phyloP scores from a whole-genome alignment of 92 coral and sea anemone species.

The Bergia puertoricense region DNA sequence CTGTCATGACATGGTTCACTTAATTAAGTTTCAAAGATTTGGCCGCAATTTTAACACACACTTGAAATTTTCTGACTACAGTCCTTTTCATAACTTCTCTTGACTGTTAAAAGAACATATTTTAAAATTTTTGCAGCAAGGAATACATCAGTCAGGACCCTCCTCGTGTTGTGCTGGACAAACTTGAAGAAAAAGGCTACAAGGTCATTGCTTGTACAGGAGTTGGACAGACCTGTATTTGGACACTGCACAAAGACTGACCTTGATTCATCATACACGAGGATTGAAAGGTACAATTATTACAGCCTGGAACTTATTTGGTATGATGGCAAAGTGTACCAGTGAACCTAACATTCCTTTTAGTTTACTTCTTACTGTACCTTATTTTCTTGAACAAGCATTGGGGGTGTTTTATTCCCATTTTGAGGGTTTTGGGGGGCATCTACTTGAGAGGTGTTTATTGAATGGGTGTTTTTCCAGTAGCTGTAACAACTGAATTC shows the following conservation, averaged over 20 bases:
- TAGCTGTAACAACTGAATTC: too few species aligned
- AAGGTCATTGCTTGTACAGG: slow-evolving; percentile 83
- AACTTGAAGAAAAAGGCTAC: slow-evolving; percentile 71
- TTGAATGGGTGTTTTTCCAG: too few species aligned
- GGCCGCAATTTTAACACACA: background rate
- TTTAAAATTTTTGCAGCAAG: slow-evolving; percentile 56
- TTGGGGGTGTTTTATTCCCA: too few species aligned
- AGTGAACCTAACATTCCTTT: too few species aligned
- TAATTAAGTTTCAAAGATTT: too few species aligned
- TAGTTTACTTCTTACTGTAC: too few species aligned
- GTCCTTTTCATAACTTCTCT: background rate
- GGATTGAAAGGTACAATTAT: background rate
- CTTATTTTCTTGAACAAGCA: too few species aligned
- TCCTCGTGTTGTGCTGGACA: slow-evolving; percentile 79
- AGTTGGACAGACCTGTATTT: slow-evolving; percentile 90
- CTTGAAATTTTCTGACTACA: background rate
- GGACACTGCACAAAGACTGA: slow-evolving; percentile 72
- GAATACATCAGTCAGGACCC: slow-evolving; percentile 69
- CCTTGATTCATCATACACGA: background rate
- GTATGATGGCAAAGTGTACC: too few species aligned
- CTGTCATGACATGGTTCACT: too few species aligned
- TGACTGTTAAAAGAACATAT: background rate
- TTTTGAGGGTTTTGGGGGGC: too few species aligned
- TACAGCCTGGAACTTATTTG: too few species aligned
- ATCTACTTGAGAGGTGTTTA: too few species aligned